Evolutionary conservation across 2,888 invertebrate genomes (phyloP), one percentile per base, ranked within the genome.

Genomic region (Pollenia griseotomentosa): DNA sequence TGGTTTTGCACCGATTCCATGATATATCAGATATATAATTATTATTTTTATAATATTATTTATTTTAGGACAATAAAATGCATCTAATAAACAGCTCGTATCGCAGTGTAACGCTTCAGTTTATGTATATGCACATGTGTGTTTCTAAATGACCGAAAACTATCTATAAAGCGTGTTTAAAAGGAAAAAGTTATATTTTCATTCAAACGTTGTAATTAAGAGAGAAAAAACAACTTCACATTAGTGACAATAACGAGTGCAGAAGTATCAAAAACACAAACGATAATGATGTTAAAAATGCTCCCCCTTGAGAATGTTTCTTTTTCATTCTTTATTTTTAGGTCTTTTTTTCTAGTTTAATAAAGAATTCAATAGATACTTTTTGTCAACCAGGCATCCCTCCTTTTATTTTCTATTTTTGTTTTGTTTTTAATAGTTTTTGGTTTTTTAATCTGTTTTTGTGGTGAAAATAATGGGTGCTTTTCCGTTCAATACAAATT

Each of bases 401-500:
- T 63, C 19, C 42, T 44, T 40, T n/a, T 16, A 6, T 12, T 55
- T 8, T 42, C 19, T 14, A 51, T 8, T 23, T 48, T 33, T 1
- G 0, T 59, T 59, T 63, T 40, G 16, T 12, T 10, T 23, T 46
- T 59, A 71, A 46, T 59, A 33, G 42, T 53, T 68, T 68, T 61
- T 23, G 44, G n/a, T 61, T 75, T 46, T 48, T 46, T 19, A n/a
- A 74, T 48, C 48, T 12, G 19, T 44, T 33, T 33, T 33, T 23
- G 7, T 65, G 42, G 19, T 23, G 9, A 46, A 10, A 44, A 19
- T 46, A 53, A 9, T 33, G 14, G 8, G 11, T 70, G 1, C 42
- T 65, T 53, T 53, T 48, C 33, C 12, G 40, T 80, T 66, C 53
- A 80, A 68, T 51, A 74, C 23, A 66, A 66, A 59, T 68, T 61